Evolutionary conservation across 2,113 vertebrate species (phyloP).

Genomic region (Tragelaphus buxtoni): DNA sequence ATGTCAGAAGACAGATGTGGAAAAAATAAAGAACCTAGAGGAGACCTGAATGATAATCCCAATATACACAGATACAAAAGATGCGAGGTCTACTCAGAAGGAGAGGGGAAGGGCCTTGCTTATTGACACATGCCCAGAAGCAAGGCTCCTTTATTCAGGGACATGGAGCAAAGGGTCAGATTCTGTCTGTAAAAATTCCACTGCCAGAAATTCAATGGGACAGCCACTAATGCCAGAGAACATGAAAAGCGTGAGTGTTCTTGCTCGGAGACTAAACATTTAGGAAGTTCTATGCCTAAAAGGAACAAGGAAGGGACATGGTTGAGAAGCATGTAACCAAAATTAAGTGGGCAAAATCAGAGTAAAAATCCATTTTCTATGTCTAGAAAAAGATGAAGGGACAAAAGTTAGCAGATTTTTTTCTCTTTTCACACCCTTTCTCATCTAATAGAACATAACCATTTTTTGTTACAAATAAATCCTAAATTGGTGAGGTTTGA

Average conservation of each 20-base stretch:
- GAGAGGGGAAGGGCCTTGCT: background rate
- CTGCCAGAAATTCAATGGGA: constrained; percentile 43
- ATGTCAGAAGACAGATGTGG: background rate
- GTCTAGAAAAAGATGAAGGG: background rate
- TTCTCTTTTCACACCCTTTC: background rate
- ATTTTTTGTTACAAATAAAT: constrained; percentile 4
- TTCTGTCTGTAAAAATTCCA: background rate
- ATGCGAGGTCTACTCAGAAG: background rate
- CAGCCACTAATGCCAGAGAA: constrained; percentile 18
- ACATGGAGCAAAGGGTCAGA: background rate
- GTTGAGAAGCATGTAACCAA: background rate
- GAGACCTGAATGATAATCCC: background rate
- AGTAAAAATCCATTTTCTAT: background rate
- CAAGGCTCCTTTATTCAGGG: background rate
- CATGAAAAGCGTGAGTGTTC: constrained; percentile 56
- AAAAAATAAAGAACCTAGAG: constrained; percentile 21
- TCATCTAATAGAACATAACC: background rate
- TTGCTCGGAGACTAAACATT: constrained; percentile 28
- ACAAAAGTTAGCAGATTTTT: background rate
- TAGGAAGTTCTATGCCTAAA: constrained; percentile 31
- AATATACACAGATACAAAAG: background rate
- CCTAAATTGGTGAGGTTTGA: background rate
- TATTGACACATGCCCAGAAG: background rate
- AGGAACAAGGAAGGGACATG: background rate
- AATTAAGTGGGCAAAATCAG: background rate